A percentile compares a stretch with the other conserved stretches of the same genome.
phyloP scores from a whole-genome alignment of 2,888 invertebrate genomes.

The Patella caerulea region DNA sequence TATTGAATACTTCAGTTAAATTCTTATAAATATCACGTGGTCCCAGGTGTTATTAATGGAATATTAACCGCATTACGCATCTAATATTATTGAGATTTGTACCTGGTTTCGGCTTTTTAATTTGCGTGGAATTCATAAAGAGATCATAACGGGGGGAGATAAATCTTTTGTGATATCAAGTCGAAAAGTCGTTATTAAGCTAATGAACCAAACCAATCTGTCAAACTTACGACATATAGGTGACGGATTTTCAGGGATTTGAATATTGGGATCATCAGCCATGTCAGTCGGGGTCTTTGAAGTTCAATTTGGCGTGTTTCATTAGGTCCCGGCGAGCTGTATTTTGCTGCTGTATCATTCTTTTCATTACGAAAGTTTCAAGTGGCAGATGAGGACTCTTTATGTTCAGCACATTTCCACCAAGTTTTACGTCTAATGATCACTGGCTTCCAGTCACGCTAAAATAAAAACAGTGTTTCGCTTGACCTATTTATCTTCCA shows the following conservation, averaged over 20 bases:
- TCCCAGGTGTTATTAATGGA: no score
- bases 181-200: not conserved
- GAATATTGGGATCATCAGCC: not conserved
- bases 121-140: not conserved
- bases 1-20: no score
- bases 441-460: not conserved
- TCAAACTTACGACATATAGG: constrained; percentile 6
- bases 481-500: constrained; percentile 6
- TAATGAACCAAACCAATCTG: not conserved
- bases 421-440: not conserved
- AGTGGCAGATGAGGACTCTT: not conserved
- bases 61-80: not conserved
- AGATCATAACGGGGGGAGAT: not conserved
- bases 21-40: no score
- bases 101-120: not conserved
- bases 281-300: constrained; percentile 2
- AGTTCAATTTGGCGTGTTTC: constrained; percentile 2
- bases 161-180: not conserved
- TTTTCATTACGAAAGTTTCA: not conserved
- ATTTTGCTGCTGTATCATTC: not conserved
- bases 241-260: not conserved
- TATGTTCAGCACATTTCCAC: not conserved
- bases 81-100: not conserved
- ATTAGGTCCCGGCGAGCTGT: not conserved
- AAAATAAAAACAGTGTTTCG: not conserved